These are phyloP conservation scores for Drosophila macrothrix DNA, from an alignment of 2,888 invertebrate species.

Conservation along the genomic window DNA sequence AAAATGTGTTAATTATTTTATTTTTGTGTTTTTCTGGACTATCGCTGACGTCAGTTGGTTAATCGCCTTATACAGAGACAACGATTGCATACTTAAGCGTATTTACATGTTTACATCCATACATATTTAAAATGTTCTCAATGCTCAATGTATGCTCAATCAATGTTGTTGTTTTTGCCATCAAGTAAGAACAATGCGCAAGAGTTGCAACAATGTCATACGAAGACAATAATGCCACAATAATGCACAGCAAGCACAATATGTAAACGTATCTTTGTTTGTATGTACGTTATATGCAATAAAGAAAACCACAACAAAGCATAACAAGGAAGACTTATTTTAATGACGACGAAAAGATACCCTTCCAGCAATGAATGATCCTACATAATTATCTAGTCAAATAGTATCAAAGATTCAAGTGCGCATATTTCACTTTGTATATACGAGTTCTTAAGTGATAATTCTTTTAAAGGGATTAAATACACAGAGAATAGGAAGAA, in stretches of 20 bases:
- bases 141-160: not conserved
- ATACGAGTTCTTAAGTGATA: not conserved
- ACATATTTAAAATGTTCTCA: slow-evolving; percentile 2
- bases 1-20: slow-evolving; percentile 17
- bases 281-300: not conserved
- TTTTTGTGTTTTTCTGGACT: slow-evolving; percentile 5
- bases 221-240: slow-evolving; percentile 62
- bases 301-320: not conserved
- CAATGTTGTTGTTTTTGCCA: slow-evolving; percentile 5
- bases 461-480: not conserved
- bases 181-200: slow-evolving; percentile 58
- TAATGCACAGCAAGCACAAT: slow-evolving; percentile 51
- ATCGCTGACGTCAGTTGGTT: slow-evolving; percentile 42
- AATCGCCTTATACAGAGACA: slow-evolving; percentile 7
- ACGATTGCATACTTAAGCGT: slow-evolving; percentile 10
- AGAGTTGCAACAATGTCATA: slow-evolving; percentile 71
- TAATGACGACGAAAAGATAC: not conserved
- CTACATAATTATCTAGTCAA: not conserved
- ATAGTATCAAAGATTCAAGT: not conserved
- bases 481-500: not conserved
- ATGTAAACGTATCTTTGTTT: not conserved
- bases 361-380: not conserved
- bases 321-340: not conserved
- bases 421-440: not conserved
- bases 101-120: not conserved